Percentiles rank a stretch among this genome's conserved stretches.
Conservation (phyloP, 2,797 vertebrate species). For the Sandelia bainsii region DNA sequence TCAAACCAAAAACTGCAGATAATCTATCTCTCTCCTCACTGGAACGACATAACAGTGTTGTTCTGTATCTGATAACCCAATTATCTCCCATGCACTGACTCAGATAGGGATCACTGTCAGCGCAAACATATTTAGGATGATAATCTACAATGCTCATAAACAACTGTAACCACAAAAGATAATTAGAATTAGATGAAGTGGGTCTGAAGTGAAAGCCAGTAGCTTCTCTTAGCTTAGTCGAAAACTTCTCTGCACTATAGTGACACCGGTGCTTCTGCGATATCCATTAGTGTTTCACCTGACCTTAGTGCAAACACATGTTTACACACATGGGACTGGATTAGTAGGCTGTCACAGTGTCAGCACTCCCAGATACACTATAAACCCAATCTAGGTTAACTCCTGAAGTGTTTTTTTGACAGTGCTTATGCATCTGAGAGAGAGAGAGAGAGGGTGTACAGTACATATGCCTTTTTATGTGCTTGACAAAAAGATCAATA, state of each 20-base stretch:
- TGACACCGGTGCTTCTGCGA: constrained; percentile 37
- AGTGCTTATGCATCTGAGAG: constrained; percentile 2
- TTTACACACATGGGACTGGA: constrained; percentile 65
- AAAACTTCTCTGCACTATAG: constrained; percentile 2
- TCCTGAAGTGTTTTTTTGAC: constrained; percentile 21
- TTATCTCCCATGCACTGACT: constrained; percentile 69
- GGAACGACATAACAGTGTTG: constrained; percentile 52
- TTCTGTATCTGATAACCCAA: constrained; percentile 75
- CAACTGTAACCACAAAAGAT: constrained; percentile 57
- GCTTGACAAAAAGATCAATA: constrained; percentile 1
- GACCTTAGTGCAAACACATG: constrained; percentile 58
- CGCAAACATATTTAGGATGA: constrained; percentile 67
- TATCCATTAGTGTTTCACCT: constrained; percentile 41
- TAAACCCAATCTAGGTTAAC: constrained; percentile 26
- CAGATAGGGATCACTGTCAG: constrained; percentile 69
- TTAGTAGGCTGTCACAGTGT: constrained; percentile 67
- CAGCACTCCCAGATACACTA: constrained; percentile 67
- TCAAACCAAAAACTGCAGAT: constrained; percentile 51
- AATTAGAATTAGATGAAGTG: constrained; percentile 53
- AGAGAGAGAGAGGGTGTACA: background rate
- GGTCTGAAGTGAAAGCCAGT: constrained; percentile 22
- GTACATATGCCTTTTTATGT: background rate
- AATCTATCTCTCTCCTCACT: constrained; percentile 56
- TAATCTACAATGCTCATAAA: constrained; percentile 68
- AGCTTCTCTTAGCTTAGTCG: constrained; percentile 25